Base-by-base conservation (phyloP, 2,888 invertebrate genomes). In the Homarus gammarus region DNA sequence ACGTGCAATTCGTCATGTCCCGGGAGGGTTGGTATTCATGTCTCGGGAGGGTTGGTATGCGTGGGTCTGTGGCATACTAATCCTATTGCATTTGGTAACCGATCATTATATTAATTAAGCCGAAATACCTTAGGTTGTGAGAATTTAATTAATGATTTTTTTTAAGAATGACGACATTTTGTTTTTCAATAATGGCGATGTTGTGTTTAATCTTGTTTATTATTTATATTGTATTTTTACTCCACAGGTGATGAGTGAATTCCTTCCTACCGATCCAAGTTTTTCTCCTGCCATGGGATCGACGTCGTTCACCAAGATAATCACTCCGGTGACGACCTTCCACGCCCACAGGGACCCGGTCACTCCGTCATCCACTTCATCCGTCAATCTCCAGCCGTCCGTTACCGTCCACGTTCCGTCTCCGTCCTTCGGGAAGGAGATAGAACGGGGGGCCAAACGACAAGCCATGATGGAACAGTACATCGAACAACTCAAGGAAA, bases 391-490 rank as follows among this genome's bases (percentile, higher is more conserved):
- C 51, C 44, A 70, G 6, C 36, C 83, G 10, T 51, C 83, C 2
- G 86, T 78, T 15, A 78, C 77, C 68, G 85, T 79, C 18, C 86
- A 86, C 44, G 70, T 86, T 36, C 56, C 78, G 8, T 44, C 86
- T 51, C 56, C 86, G 22, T 56, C 36, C 1, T 2, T 86, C 6
- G 70, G 40, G 44, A 86, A 72, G 40, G 78, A 86, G 22, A 72
- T 86, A 12, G 86, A 86, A 44, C 49, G 49, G 2, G 79, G 79
- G 1, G 38, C 22, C 22, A 79, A 78, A 18, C 64, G 86, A 70
- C 86, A 86, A 40, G 36, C 72, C 3, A n/a, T 86, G 5, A 68
- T 86, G 51, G 61, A 86, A 56, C 78, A 79, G 22, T 86, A 79
- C 78, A 36, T 86, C 12, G 49, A 79, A n/a, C 86, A 86, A 49